Conservation (phyloP, 2,113 vertebrate genomes). For the Poeciliopsis turrubarensis region DNA sequence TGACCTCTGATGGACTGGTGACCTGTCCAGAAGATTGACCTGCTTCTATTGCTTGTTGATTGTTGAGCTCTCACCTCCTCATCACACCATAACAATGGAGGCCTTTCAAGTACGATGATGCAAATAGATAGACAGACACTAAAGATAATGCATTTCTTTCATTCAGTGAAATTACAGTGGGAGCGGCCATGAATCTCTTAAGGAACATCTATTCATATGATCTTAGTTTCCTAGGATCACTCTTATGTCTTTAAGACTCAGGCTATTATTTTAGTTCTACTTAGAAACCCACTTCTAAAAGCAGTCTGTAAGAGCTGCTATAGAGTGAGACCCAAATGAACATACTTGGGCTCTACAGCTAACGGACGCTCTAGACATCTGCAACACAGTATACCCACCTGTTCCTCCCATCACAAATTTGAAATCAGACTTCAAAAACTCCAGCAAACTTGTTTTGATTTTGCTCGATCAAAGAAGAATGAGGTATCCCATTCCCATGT, state of each 20-base stretch:
- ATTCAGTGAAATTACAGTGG: background rate
- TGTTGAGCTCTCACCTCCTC: no score
- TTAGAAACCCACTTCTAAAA: background rate
- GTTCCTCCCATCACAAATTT: background rate
- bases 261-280: background rate
- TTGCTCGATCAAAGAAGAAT: background rate
- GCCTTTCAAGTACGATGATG: background rate
- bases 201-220: background rate
- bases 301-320: background rate
- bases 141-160: background rate
- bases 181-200: background rate
- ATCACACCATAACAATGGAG: background rate
- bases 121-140: background rate
- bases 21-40: no score
- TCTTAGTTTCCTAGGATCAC: no score
- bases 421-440: background rate
- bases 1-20: no score
- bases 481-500: background rate
- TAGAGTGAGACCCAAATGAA: background rate
- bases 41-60: no score
- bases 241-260: background rate
- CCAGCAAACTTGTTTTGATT: background rate
- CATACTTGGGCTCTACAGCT: background rate
- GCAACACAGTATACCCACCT: background rate
- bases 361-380: background rate